Evolutionary conservation across 37 sponge, comb jelly and placozoan species (phyloP).

Genomic region (Diacarnus erythraeanus): DNA sequence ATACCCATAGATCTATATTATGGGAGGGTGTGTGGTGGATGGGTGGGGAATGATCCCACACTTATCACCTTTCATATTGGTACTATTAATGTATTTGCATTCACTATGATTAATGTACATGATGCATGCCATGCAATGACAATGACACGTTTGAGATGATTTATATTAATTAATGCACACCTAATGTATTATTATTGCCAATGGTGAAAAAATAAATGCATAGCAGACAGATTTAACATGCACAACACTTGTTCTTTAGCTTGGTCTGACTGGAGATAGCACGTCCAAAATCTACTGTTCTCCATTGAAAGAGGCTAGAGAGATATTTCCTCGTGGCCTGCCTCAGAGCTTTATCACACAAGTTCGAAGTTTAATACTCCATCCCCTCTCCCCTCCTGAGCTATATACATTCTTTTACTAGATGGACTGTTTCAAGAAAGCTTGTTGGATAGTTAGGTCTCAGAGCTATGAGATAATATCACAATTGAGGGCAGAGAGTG

Average conservation of each 20-base stretch:
- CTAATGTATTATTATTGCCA: too few relatives aligned
- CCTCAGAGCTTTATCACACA: conserved; percentile 10
- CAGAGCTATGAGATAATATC: conserved; percentile 42
- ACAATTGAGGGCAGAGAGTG: not conserved
- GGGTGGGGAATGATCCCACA: not conserved
- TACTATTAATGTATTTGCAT: too few relatives aligned
- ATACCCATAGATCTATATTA: not conserved
- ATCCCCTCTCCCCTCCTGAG: too few relatives aligned
- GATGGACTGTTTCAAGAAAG: conserved; percentile 28
- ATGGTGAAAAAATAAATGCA: too few relatives aligned
- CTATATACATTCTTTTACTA: not conserved
- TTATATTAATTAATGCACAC: too few relatives aligned
- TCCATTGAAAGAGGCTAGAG: conserved; percentile 24
- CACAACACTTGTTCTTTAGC: conserved; percentile 3
- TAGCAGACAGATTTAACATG: too few relatives aligned
- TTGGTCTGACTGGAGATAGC: conserved; percentile 10
- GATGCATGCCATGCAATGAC: too few relatives aligned
- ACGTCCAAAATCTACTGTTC: conserved; percentile 19
- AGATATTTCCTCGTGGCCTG: conserved; percentile 25
- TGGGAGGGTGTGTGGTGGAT: too few relatives aligned
- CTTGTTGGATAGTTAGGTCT: conserved; percentile 47
- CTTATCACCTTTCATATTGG: not conserved
- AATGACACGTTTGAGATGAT: too few relatives aligned
- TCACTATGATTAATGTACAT: too few relatives aligned
- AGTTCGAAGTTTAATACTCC: conserved; percentile 1